Conservation (phyloP, 2,113 vertebrate genomes). For the Asarcornis scutulata region DNA sequence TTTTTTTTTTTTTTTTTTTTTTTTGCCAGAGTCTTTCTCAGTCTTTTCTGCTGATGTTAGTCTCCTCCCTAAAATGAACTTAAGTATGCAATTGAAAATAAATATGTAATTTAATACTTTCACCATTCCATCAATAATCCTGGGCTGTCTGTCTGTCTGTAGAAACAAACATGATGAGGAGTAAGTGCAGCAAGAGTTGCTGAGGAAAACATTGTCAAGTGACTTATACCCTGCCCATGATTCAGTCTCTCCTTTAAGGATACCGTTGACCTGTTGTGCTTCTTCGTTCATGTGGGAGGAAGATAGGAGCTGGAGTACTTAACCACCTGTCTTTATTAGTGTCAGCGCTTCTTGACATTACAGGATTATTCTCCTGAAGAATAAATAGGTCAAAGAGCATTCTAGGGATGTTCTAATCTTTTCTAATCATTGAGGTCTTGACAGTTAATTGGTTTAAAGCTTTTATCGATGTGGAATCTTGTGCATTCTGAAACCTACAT, state of each 20-base stretch:
- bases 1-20: background rate
- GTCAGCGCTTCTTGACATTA: background rate
- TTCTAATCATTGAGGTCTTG: background rate
- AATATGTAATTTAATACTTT: background rate
- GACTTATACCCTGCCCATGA: background rate
- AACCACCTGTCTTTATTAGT: background rate
- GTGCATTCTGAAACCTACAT: background rate
- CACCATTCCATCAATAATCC: background rate
- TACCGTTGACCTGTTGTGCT: background rate
- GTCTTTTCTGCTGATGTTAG: background rate
- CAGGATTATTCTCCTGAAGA: conserved; percentile 14
- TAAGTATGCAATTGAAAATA: background rate
- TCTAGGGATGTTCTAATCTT: conserved; percentile 1
- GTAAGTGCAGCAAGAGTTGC: background rate
- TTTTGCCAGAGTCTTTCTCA: background rate
- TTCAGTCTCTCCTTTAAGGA: background rate
- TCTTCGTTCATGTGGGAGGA: background rate
- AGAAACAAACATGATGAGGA: background rate
- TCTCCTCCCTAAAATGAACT: background rate
- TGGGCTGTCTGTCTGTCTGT: rapidly evolving
- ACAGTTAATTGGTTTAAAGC: background rate
- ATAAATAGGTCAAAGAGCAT: conserved; percentile 16
- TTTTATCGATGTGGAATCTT: background rate
- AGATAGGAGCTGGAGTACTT: background rate
- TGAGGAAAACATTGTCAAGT: background rate